A percentile compares a stretch with the other conserved stretches of the same genome.
Evolutionary conservation across 2,888 invertebrate genomes (phyloP).

Genomic region (Ferrisia virgata): DNA sequence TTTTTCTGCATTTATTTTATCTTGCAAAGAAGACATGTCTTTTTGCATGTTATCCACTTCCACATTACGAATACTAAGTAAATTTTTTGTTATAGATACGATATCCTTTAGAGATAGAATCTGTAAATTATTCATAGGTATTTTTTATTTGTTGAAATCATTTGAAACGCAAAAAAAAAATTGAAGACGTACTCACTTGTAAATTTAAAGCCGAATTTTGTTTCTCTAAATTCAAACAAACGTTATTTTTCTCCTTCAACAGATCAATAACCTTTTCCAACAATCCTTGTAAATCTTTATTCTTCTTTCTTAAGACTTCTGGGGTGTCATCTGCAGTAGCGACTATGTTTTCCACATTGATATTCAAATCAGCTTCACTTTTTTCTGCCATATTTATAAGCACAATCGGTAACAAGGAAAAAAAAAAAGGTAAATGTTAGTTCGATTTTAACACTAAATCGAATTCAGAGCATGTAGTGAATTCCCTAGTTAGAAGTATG

Average conservation of each 20-base stretch:
- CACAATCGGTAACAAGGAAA: not conserved
- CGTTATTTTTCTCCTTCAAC: conserved; percentile 65
- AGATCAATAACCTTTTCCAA: conserved; percentile 50
- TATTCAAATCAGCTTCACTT: conserved; percentile 14
- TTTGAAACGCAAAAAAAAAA: not conserved
- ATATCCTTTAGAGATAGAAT: conserved; percentile 77
- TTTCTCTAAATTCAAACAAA: conserved; percentile 73
- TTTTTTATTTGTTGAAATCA: no score
- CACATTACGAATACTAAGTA: conserved; percentile 72
- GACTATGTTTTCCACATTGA: not conserved
- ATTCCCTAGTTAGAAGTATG: not conserved
- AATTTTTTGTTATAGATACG: conserved; percentile 74
- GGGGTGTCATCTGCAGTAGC: not conserved
- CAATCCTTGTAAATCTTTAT: conserved; percentile 49
- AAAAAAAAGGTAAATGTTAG: not conserved
- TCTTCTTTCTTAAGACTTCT: conserved; percentile 47
- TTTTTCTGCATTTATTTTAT: conserved; percentile 68
- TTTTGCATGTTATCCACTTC: conserved; percentile 74
- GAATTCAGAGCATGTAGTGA: not conserved
- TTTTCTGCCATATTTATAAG: conserved; percentile 20
- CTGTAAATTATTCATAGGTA: conserved; percentile 54
- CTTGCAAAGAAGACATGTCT: conserved; percentile 67
- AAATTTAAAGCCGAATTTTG: conserved; percentile 68
- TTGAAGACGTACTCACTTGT: conserved; percentile 58
- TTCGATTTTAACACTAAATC: not conserved